Percentiles rank a stretch among this genome's conserved stretches.
Evolutionary conservation across 2,888 invertebrate species (phyloP).

Genomic region (Sepiola atlantica): DNA sequence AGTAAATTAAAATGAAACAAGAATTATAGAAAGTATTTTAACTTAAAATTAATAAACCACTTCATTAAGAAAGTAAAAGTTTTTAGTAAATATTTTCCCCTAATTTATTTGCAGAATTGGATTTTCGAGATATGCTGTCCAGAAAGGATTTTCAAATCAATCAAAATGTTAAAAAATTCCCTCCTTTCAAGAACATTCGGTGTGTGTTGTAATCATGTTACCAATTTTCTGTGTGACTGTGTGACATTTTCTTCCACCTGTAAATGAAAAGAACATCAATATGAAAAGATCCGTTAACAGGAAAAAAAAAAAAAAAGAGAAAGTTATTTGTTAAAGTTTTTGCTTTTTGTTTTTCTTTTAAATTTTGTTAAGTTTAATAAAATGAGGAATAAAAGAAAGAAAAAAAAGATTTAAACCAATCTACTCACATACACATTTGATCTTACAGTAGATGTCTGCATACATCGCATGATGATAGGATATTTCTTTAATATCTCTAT

Average conservation of each 20-base stretch:
- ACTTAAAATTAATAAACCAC: neutral
- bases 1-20: neutral
- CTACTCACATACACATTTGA: too few species aligned
- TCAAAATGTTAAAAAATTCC: neutral
- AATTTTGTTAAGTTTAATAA: too few species aligned
- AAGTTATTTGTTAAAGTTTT: too few species aligned
- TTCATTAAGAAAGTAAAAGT: neutral
- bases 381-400: too few species aligned
- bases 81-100: neutral
- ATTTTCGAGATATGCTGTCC: neutral
- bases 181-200: conserved; percentile 66
- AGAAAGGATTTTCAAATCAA: neutral
- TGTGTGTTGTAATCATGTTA: conserved; percentile 70
- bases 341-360: too few species aligned
- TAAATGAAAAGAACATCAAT: conserved; percentile 48
- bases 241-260: conserved; percentile 65
- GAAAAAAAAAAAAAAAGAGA: too few species aligned
- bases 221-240: conserved; percentile 70
- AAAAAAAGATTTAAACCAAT: too few species aligned
- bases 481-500: too few species aligned
- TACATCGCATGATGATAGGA: too few species aligned
- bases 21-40: neutral
- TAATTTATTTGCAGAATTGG: neutral
- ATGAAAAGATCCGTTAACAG: too few species aligned
- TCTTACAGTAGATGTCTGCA: too few species aligned